Percentiles rank a stretch among this genome's conserved stretches.
phyloP scores from a whole-genome alignment of 1,140 invertebrate genomes.

The Cydia amplana region DNA sequence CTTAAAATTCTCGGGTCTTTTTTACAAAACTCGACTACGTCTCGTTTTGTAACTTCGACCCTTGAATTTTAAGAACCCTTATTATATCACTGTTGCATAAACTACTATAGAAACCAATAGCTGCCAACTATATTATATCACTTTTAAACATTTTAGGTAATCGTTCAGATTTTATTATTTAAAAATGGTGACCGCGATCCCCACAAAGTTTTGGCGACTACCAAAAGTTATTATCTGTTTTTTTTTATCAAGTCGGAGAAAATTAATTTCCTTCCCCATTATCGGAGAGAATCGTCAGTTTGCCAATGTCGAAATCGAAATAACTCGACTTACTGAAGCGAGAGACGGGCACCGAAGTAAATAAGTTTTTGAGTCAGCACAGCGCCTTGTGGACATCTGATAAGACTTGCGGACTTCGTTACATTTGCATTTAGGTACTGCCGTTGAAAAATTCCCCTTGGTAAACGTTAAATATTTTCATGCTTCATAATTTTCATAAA shows the following conservation, averaged over 20 bases:
- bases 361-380: slow-evolving; percentile 41
- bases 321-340: slow-evolving; percentile 33
- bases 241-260: slow-evolving; percentile 39
- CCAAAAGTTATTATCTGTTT: slow-evolving; percentile 36
- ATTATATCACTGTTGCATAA: too few species aligned
- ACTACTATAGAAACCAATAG: too few species aligned
- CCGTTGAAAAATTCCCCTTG: slow-evolving; percentile 16
- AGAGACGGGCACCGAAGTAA: slow-evolving; percentile 32
- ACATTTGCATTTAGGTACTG: slow-evolving; percentile 34
- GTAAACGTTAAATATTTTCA: slow-evolving; percentile 16
- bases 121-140: not conserved
- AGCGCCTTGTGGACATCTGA: slow-evolving; percentile 38
- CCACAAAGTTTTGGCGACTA: not conserved
- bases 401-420: slow-evolving; percentile 37
- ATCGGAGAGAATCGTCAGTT: slow-evolving; percentile 24
- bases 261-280: slow-evolving; percentile 39
- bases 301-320: slow-evolving; percentile 31
- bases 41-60: too few species aligned
- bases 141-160: not conserved
- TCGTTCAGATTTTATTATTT: not conserved
- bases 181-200: not conserved
- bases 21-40: too few species aligned
- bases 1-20: too few species aligned
- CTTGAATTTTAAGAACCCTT: too few species aligned
- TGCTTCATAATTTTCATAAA: slow-evolving; percentile 30